Conservation (phyloP, 2,797 vertebrate species). For the Lithobates pipiens region DNA sequence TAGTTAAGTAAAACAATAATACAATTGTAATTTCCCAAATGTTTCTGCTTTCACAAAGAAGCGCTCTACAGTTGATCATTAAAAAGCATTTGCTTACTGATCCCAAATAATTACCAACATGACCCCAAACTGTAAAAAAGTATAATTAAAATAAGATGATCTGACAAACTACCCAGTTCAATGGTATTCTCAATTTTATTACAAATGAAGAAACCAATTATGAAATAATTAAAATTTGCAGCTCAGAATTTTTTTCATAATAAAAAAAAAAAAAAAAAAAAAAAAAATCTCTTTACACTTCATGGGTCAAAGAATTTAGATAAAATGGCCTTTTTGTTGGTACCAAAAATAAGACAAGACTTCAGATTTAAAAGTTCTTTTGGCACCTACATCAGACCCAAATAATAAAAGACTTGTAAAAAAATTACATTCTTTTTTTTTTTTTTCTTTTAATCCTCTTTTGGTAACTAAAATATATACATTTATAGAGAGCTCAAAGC, state of each 20-base stretch:
- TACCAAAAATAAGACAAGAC: constrained; percentile 54
- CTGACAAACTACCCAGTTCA: neutral
- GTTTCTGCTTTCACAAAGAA: too few relatives aligned
- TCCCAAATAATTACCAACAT: too few relatives aligned
- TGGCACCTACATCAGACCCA: constrained; percentile 92
- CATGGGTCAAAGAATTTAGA: constrained; percentile 29
- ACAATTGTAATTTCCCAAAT: too few relatives aligned
- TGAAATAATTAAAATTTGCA: constrained; percentile 52
- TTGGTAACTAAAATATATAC: constrained; percentile 79
- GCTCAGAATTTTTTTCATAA: constrained; percentile 43
- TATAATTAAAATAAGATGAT: too few relatives aligned
- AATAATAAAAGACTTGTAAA: constrained; percentile 88
- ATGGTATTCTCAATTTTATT: constrained; percentile 47
- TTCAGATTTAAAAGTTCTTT: constrained; percentile 80
- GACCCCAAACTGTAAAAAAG: too few relatives aligned
- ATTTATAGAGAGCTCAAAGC: constrained; percentile 87
- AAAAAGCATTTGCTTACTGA: too few relatives aligned
- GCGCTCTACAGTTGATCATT: too few relatives aligned
- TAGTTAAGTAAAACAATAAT: too few relatives aligned
- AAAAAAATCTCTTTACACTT: constrained; percentile 32
- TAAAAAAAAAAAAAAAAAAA: neutral
- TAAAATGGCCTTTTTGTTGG: constrained; percentile 43
- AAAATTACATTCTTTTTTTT: constrained; percentile 89
- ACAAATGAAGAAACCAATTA: constrained; percentile 59
- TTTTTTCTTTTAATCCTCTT: constrained; percentile 79